Evolutionary conservation across 92 coral and sea anemone species (phyloP).

Genomic region (Virgularia gustaviana): DNA sequence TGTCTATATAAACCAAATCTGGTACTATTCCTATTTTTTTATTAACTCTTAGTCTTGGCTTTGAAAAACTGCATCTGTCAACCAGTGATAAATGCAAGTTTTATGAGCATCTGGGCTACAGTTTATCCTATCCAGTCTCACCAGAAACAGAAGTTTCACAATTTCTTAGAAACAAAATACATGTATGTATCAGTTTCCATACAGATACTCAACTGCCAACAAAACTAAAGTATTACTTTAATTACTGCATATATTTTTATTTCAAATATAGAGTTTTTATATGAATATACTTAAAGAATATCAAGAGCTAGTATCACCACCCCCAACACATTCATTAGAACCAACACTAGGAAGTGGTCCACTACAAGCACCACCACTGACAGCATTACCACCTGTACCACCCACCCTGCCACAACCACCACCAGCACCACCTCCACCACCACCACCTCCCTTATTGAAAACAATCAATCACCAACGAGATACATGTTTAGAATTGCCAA

Average conservation of each 20-base stretch:
- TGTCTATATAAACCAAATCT: background rate
- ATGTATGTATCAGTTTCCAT: too few relatives aligned
- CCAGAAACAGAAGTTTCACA: slow-evolving; percentile 63
- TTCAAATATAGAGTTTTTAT: too few relatives aligned
- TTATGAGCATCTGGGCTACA: slow-evolving; percentile 84
- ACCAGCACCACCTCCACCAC: slow-evolving; percentile 14
- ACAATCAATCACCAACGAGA: too few relatives aligned
- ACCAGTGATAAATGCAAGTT: slow-evolving; percentile 78
- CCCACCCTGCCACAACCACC: slow-evolving; percentile 62
- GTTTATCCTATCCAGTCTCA: slow-evolving; percentile 64
- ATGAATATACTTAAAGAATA: too few relatives aligned
- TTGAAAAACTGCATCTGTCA: slow-evolving; percentile 53
- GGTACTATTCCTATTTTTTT: background rate
- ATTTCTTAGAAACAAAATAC: too few relatives aligned
- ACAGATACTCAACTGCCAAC: too few relatives aligned
- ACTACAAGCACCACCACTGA: slow-evolving; percentile 30
- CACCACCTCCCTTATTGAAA: too few relatives aligned
- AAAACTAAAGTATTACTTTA: too few relatives aligned
- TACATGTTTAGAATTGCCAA: too few relatives aligned
- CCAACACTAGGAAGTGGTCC: slow-evolving; percentile 49
- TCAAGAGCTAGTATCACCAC: background rate
- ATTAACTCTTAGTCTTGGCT: slow-evolving; percentile 61
- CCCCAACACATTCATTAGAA: slow-evolving; percentile 48
- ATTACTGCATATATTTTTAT: too few relatives aligned
- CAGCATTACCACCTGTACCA: slow-evolving; percentile 33